A percentile compares a stretch with the other conserved stretches of the same genome.
Conservation (phyloP, 2,113 vertebrate species). For the Spea bombifrons region DNA sequence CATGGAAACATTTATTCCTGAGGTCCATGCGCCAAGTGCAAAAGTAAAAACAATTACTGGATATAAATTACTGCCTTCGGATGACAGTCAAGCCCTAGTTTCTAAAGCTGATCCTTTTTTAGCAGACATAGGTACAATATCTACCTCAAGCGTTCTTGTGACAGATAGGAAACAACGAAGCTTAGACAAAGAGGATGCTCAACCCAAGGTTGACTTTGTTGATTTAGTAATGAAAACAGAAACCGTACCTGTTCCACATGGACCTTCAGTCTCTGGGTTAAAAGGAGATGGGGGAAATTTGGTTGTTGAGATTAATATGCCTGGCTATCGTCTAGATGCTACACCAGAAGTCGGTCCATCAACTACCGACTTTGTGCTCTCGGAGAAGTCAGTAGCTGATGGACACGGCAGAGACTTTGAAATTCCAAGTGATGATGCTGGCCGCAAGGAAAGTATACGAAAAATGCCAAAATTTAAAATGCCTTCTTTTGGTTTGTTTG, state of each 20-base stretch:
- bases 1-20: neutral
- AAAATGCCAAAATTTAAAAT: constrained; percentile 62
- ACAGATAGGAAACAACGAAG: neutral
- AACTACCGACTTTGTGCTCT: too few relatives aligned
- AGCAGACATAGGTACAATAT: neutral
- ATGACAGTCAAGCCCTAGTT: neutral
- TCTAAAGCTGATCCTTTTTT: neutral
- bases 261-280: neutral
- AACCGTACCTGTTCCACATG: neutral
- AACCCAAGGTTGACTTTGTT: neutral
- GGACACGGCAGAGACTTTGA: constrained; percentile 12
- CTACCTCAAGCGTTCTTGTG: neutral
- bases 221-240: neutral
- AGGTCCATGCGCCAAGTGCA: neutral
- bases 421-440: neutral
- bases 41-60: neutral
- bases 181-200: constrained; percentile 9
- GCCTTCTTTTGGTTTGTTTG: constrained; percentile 55
- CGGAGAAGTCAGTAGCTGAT: neutral
- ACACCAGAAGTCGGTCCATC: neutral
- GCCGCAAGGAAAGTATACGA: constrained; percentile 44
- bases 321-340: neutral
- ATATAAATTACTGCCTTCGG: neutral
- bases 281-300: neutral
- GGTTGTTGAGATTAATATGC: neutral